These are phyloP conservation scores for Hucho hucho DNA, from an alignment of 2,113 vertebrate genomes.

Conservation along the genomic window DNA sequence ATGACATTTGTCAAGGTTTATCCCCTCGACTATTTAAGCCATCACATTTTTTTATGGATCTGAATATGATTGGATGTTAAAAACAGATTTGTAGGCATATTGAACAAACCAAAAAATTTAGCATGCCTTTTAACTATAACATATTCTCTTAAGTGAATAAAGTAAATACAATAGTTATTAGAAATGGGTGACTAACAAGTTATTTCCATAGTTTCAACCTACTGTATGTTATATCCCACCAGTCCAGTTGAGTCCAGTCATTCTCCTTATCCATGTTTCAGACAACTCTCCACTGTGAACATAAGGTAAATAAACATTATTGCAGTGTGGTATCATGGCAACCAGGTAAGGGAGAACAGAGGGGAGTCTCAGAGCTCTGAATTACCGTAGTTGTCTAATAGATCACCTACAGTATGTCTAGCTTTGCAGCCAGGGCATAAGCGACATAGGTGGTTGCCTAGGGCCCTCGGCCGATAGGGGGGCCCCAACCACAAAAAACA, in stretches of 20 bases:
- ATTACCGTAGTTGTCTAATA: slow-evolving; percentile 62
- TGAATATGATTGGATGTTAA: neutral
- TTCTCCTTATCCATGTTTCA: neutral
- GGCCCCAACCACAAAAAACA: too few relatives aligned
- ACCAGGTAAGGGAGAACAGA: slow-evolving; percentile 53
- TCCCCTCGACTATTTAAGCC: slow-evolving; percentile 17
- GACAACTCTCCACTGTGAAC: slow-evolving; percentile 42
- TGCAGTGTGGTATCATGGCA: slow-evolving; percentile 69
- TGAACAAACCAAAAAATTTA: too few relatives aligned
- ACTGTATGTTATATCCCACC: too few relatives aligned
- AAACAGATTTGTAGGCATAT: neutral
- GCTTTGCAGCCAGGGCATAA: slow-evolving; percentile 50
- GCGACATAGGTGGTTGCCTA: too few relatives aligned
- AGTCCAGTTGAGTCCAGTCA: neutral
- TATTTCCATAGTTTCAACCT: too few relatives aligned
- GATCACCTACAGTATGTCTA: slow-evolving; percentile 59
- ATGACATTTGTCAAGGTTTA: slow-evolving; percentile 57
- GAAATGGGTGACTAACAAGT: too few relatives aligned
- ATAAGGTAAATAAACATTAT: slow-evolving; percentile 59
- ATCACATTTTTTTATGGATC: slow-evolving; percentile 15
- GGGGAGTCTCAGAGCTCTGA: slow-evolving; percentile 42
- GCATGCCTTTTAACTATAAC: neutral
- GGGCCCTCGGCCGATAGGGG: too few relatives aligned
- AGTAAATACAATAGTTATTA: too few relatives aligned
- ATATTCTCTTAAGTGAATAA: too few relatives aligned